A percentile compares a stretch with the other conserved stretches of the same genome.
These are phyloP conservation scores for Luidia sarsii DNA, from an alignment of 53 echinoderm and acorn worm species.

Conservation along the genomic window DNA sequence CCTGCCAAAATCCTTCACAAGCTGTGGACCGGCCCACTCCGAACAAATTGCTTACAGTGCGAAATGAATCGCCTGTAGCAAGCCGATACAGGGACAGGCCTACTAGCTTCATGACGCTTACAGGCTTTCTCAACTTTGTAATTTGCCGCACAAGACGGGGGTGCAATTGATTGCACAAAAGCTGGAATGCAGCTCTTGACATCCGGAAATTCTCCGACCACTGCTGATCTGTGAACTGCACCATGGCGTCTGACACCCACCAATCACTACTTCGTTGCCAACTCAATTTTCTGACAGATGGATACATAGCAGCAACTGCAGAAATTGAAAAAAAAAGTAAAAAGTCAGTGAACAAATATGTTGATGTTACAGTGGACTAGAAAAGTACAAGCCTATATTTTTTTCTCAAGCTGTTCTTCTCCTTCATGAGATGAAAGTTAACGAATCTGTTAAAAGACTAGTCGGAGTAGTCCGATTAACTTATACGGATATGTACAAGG, in stretches of 20 bases:
- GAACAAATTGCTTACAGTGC: conserved; percentile 22
- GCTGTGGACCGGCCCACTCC: conserved; percentile 20
- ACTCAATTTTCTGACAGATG: no score
- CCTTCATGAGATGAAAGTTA: no score
- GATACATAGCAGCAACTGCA: no score
- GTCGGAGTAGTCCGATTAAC: no score
- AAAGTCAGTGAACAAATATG: no score
- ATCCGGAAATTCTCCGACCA: conserved; percentile 26
- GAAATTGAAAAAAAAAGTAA: no score
- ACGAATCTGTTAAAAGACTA: no score
- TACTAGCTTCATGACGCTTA: background rate
- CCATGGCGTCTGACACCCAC: conserved; percentile 2
- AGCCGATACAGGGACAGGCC: conserved; percentile 19
- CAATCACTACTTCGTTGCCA: conserved; percentile 10
- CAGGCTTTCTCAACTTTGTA: conserved; percentile 8
- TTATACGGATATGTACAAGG: no score
- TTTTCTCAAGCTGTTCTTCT: no score
- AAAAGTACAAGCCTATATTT: no score
- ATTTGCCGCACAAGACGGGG: background rate
- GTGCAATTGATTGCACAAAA: conserved; percentile 15
- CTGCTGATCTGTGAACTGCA: background rate
- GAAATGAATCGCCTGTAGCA: conserved; percentile 25
- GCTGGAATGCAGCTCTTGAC: conserved; percentile 2
- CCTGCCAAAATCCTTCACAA: conserved; percentile 16
- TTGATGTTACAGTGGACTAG: no score